Evolutionary conservation across 2,797 vertebrate species (phyloP), one percentile per base, ranked within the genome.

Genomic region (Tauraco hartlaubi): DNA sequence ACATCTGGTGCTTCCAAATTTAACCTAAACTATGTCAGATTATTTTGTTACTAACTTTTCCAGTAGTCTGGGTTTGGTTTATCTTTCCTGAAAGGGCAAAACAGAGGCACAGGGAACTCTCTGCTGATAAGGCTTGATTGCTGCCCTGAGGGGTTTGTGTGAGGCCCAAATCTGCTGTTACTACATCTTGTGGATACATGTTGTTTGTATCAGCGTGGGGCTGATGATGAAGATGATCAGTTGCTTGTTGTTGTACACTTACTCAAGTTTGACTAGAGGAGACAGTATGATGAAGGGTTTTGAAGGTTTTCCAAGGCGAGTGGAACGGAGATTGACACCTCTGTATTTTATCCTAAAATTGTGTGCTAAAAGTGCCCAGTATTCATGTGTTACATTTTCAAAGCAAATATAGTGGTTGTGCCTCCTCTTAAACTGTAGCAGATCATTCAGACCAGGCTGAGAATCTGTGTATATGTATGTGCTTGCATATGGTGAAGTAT

Each of bases 161-260:
- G 21, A 43, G 54, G 51, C 29, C 46, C 23, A 68, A 41, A 26
- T 9, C 6, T 54, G 29, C 35, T 33, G 4, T 67, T 59, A 15
- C 11, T 62, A 7, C 51, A 11, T 63, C 21, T 62, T 63, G 12
- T 71, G 46, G 21, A 20, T 83, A 1, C 49, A 6, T 19, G 15
- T 55, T 63, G 28, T 84, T 94, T 0, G 0, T 41, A 18, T 83
- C n/a, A 33, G 44, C 0, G 0, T 39, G 23, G 29, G 15, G 41
- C 18, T 62, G 39, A 74, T 63, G 44, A 16, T 28, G 16, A 56
- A 56, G 6, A 29, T 43, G 25, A 28, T 77, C 37, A 37, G 4
- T 59, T 83, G 8, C 26, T 67, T 52, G 2, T 44, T 59, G 19
- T 5, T 58, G 17, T 64, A 9, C 18, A 1, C 35, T 81, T 26